These are phyloP conservation scores for Stichodactyla mertensii DNA, from an alignment of 64 coral and sea anemone species.

Conservation along the genomic window DNA sequence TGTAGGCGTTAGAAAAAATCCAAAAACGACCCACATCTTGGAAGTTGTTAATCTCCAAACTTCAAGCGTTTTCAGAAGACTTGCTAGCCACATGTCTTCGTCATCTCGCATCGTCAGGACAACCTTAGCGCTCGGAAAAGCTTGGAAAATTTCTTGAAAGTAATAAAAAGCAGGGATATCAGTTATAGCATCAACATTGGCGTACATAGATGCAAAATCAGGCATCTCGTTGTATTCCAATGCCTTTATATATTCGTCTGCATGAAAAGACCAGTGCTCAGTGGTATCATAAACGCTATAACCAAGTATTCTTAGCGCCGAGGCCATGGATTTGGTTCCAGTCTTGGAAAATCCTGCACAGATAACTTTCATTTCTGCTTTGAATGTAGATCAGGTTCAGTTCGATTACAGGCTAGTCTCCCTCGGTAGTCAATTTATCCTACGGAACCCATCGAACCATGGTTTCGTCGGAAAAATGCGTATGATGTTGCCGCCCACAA, in stretches of 20 bases:
- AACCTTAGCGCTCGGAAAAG: constrained; percentile 33
- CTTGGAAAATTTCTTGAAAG: constrained; percentile 18
- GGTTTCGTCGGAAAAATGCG: too few species aligned
- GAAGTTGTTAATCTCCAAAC: not conserved
- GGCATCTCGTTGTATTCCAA: not conserved
- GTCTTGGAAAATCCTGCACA: constrained; percentile 44
- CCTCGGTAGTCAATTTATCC: too few species aligned
- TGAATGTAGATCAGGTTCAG: not conserved
- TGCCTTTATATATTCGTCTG: not conserved
- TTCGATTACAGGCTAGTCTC: too few species aligned
- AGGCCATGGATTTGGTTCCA: constrained; percentile 33
- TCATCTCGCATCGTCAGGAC: constrained; percentile 13
- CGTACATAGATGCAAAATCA: constrained; percentile 22
- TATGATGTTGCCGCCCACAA: too few species aligned
- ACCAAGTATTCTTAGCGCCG: constrained; percentile 20
- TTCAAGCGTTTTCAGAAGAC: not conserved
- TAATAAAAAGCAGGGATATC: constrained; percentile 5
- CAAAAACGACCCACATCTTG: not conserved
- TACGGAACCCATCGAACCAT: too few species aligned
- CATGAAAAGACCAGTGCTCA: constrained; percentile 15
- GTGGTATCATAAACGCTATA: constrained; percentile 20
- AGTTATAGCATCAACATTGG: constrained; percentile 17
- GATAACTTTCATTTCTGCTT: constrained; percentile 35
- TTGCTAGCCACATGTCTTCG: constrained; percentile 24
- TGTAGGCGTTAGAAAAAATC: not conserved